Conservation (phyloP, 92 coral and sea anemone species). For the Phenganax stokvisi region DNA sequence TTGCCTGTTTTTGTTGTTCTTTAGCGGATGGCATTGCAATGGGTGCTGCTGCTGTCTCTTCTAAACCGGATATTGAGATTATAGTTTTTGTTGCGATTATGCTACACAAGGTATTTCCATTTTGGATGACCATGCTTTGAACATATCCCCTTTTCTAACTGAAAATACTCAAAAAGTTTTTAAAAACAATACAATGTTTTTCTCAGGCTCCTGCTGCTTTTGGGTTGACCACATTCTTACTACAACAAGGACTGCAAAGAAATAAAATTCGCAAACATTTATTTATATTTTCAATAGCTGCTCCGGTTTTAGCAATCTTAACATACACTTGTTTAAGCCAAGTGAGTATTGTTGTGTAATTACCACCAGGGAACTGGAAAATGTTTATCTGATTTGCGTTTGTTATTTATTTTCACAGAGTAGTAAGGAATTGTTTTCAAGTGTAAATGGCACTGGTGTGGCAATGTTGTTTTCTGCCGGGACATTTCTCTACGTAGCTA, state of each 20-base stretch:
- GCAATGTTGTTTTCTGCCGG: conserved; percentile 99
- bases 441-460: conserved; percentile 93
- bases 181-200: not conserved
- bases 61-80: conserved; percentile 91
- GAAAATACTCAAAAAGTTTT: not conserved
- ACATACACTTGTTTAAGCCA: conserved; percentile 91
- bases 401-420: conserved; percentile 46
- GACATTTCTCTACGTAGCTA: conserved; percentile 93
- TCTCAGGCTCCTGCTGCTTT: conserved; percentile 96
- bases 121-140: not conserved
- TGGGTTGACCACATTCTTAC: conserved; percentile 87
- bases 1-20: not conserved
- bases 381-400: not conserved
- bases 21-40: conserved; percentile 96
- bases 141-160: not conserved
- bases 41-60: conserved; percentile 93
- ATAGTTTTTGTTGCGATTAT: conserved; percentile 95
- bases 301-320: conserved; percentile 80
- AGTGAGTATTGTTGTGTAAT: conserved; percentile 39
- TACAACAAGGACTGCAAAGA: conserved; percentile 88
- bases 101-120: conserved; percentile 78
- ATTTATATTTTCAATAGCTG: conserved; percentile 86
- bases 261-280: conserved; percentile 89
- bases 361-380: not conserved
- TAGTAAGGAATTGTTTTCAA: conserved; percentile 80